Percentiles rank a stretch among this genome's conserved stretches.
phyloP scores from a whole-genome alignment of 2,888 invertebrate genomes.

The Synanthedon formicaeformis region DNA sequence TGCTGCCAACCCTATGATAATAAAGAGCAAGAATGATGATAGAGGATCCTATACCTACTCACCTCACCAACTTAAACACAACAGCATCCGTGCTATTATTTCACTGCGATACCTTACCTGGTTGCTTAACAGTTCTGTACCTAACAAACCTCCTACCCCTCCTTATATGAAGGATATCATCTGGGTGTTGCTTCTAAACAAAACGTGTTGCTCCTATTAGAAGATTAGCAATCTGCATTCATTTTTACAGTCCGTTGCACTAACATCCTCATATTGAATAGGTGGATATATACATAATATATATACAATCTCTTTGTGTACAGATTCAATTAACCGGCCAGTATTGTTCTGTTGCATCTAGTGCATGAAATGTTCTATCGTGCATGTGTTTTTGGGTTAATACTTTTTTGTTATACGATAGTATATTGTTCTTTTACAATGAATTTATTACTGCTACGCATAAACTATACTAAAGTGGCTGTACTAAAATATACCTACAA shows the following conservation, averaged over 20 bases:
- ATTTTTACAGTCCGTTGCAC: slow-evolving; percentile 9
- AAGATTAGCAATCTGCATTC: slow-evolving; percentile 8
- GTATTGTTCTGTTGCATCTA: slow-evolving; percentile 5
- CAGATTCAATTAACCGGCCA: slow-evolving; percentile 4
- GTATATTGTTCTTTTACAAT: background rate
- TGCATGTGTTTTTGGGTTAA: background rate
- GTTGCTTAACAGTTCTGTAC: too few relatives aligned
- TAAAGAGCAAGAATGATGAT: too few relatives aligned
- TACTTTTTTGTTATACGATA: background rate
- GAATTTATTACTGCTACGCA: background rate
- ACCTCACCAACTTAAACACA: too few relatives aligned
- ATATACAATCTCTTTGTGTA: background rate
- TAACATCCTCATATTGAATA: slow-evolving; percentile 4
- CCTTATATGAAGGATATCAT: too few relatives aligned
- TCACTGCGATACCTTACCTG: too few relatives aligned
- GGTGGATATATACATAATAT: background rate
- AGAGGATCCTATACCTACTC: too few relatives aligned
- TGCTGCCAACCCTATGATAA: too few relatives aligned
- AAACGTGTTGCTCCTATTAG: background rate
- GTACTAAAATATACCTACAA: background rate
- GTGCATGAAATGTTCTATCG: slow-evolving; percentile 6
- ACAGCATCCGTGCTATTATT: too few relatives aligned
- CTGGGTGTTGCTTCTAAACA: too few relatives aligned
- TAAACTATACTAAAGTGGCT: background rate
- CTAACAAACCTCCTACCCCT: too few relatives aligned